Base-by-base conservation (phyloP, 2,797 vertebrate species). In the Pseudochromis fuscus region DNA sequence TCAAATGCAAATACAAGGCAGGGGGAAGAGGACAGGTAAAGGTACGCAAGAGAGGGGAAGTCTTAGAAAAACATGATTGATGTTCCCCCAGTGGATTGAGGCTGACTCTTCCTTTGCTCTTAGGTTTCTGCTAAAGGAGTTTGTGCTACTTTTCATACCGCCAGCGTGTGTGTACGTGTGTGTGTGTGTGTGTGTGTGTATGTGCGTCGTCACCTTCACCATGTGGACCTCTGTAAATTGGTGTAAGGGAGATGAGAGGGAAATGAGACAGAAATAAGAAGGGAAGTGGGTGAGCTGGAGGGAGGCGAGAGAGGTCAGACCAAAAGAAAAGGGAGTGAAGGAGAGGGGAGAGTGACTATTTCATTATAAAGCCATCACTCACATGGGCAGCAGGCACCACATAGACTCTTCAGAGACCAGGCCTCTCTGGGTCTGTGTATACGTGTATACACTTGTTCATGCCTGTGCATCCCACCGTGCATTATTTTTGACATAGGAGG, bases 301-400 rank as follows among this genome's bases (percentile, higher is more conserved):
- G 57, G 55, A 49, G 46, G 53, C 53, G 67, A 72, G 46, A 84
- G 83, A 81, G 88, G 88, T 90, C 88, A 87, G 75, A 80, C 40
- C 59, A 75, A 71, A 78, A 65, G 45, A 73, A 85, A 79, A 81
- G 37, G 33, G 45, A 64, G 59, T 53, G 62, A 77, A 57, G 75
- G 77, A 82, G 62, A 83, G 50, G 49, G 52, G 53, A 90, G 72
- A 86, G 73, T 66, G 84, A 90, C 81, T 86, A 72, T 91, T 88
- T 89, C 86, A 88, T 89, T 89, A 91, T 81, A 74, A 91, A 90
- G 77, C 86, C 79, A 69, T 91, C 89, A 89, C 75, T 90, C 89
- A 88, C 72, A 72, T 52, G 69, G 49, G 69, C 81, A 81, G 65
- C 85, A 79, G 87, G 84, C 67, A 77, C 75, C 77, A 79, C 69